Conservation (phyloP, 2,888 invertebrate genomes). For the Linnaemya vulpina region DNA sequence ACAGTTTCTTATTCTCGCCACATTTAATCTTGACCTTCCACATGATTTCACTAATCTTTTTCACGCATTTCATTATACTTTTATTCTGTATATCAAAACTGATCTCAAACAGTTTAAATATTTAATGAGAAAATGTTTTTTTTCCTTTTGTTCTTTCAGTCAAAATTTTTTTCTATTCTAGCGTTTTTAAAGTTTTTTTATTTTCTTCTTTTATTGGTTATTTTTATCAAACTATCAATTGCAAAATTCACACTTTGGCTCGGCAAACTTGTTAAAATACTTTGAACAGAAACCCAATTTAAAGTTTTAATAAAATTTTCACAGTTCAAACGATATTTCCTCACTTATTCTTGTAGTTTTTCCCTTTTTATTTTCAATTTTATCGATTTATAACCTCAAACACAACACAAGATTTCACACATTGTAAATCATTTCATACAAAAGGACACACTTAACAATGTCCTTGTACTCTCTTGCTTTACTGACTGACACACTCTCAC, state of each 20-base stretch:
- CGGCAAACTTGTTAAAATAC: background rate
- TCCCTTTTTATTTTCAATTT: conserved; percentile 22
- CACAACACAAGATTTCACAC: conserved; percentile 61
- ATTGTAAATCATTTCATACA: conserved; percentile 56
- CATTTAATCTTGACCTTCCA: too few species aligned
- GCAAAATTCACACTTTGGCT: background rate
- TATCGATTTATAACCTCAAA: conserved; percentile 64
- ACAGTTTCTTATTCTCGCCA: too few species aligned
- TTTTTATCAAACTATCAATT: background rate
- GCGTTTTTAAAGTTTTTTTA: background rate
- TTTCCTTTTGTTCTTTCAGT: too few species aligned
- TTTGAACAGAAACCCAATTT: conserved; percentile 11
- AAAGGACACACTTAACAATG: conserved; percentile 62
- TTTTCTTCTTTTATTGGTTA: background rate
- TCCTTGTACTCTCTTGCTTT: conserved; percentile 71
- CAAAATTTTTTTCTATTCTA: background rate
- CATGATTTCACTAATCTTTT: too few species aligned
- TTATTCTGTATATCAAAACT: too few species aligned
- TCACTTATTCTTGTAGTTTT: background rate
- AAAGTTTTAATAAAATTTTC: conserved; percentile 22
- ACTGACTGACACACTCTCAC: conserved; percentile 5
- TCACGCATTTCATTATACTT: too few species aligned
- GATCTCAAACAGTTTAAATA: too few species aligned
- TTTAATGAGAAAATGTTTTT: too few species aligned
- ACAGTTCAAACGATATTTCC: conserved; percentile 3